Evolutionary conservation across 2,888 invertebrate species (phyloP), one percentile per base, ranked within the genome.

Genomic region (Drosophila mettleri): DNA sequence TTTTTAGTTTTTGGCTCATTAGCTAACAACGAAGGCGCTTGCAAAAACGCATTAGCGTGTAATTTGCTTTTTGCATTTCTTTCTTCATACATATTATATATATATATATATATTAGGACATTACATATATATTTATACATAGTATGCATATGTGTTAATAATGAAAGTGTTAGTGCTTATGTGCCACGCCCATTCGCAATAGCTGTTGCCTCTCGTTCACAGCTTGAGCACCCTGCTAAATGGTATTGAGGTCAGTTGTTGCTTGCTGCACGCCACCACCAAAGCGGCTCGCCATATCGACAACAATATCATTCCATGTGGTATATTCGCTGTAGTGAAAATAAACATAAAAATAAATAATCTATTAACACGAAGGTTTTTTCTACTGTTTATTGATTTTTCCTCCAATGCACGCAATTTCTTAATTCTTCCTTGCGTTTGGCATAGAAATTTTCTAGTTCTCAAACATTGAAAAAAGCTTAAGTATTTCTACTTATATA

Each of bases 331-430:
- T 51, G 22, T 20, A 33, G 48, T 57, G 45, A 38, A 51, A 57
- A 75, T 24, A 18, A 14, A 41, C 24, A 24, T 18, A 18, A 33
- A 85, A 82, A 78, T 82, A 86, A 85, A 85, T 77, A 87, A 80
- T 81, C 75, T 81, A 86, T 86, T 86, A 78, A 74, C 88, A 86
- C 88, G 88, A 87, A 86, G 85, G 85, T 62, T 67, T 66, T 66
- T 48, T 60, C 38, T 18, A 39, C 0, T 27, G 12, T 58, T 57
- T 77, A 76, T 77, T 76, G 69, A 77, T 76, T 76, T 77, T 77
- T 48, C 41, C 45, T 51, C 14, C 48, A 27, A 18, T 39, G 36
- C 57, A 63, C 68, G 72, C 63, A 58, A 58, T 52, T 52, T 52
- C 34, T 49, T 2, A 6, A 2, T 9, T 18, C 24, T 52, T 34